phyloP scores from a whole-genome alignment of 1,140 invertebrate genomes.

The Chymomyza costata region DNA sequence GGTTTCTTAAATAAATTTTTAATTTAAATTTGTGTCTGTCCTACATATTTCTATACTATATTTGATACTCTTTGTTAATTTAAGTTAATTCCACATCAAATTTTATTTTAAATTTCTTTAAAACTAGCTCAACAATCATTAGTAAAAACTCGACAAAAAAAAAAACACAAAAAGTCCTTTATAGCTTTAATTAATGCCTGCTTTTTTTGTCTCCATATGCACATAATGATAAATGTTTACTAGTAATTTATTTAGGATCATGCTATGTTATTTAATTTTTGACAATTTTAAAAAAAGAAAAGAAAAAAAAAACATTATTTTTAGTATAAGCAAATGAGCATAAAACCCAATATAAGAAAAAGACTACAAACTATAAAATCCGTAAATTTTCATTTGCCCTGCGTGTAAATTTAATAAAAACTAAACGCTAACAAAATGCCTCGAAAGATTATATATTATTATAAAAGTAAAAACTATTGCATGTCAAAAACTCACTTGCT shows the following conservation, averaged over 20 bases:
- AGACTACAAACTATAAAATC: too few relatives aligned
- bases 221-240: not conserved
- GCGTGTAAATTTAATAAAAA: too few relatives aligned
- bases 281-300: constrained; percentile 1
- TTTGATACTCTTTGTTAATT: not conserved
- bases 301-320: constrained; percentile 4
- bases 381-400: too few relatives aligned
- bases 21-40: too few relatives aligned
- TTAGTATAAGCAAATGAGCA: too few relatives aligned
- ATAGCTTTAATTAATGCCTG: constrained; percentile 58
- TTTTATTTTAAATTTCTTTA: not conserved
- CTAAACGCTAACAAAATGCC: too few relatives aligned
- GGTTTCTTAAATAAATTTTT: too few relatives aligned
- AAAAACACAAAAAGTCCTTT: constrained; percentile 30
- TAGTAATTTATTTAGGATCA: constrained; percentile 27
- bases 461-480: too few relatives aligned
- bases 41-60: too few relatives aligned
- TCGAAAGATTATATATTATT: too few relatives aligned
- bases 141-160: constrained; percentile 22
- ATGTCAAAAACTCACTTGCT: constrained; percentile 21
- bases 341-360: too few relatives aligned
- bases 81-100: constrained; percentile 1
- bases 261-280: not conserved
- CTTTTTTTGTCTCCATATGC: constrained; percentile 26
- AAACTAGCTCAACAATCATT: constrained; percentile 60